Conservation (phyloP, 1,140 invertebrate genomes). For the Plodia interpunctella region DNA sequence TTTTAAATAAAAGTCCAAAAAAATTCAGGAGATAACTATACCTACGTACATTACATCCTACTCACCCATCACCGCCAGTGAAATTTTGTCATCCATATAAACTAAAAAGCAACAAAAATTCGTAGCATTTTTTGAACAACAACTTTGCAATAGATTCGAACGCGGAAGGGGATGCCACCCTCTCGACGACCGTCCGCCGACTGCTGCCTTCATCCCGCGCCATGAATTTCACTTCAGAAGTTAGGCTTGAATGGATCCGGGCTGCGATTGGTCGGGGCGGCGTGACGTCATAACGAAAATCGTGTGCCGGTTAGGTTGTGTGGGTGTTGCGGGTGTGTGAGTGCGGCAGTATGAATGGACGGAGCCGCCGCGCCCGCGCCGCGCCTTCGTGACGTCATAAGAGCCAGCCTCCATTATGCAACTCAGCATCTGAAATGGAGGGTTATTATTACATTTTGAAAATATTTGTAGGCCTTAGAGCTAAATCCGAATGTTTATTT, state of each 20-base stretch:
- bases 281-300: slow-evolving; percentile 71
- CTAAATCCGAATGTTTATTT: background rate
- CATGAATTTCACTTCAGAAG: slow-evolving; percentile 70
- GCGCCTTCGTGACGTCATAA: slow-evolving; percentile 65
- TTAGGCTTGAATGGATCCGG: slow-evolving; percentile 71
- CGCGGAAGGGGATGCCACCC: slow-evolving; percentile 17
- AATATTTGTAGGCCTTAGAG: slow-evolving; percentile 9
- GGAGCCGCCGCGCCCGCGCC: slow-evolving; percentile 60
- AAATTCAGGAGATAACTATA: background rate
- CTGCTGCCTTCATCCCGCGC: slow-evolving; percentile 55
- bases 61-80: slow-evolving; percentile 25
- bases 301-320: slow-evolving; percentile 35
- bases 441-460: slow-evolving; percentile 52
- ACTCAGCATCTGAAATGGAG: slow-evolving; percentile 48
- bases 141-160: slow-evolving; percentile 1
- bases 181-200: slow-evolving; percentile 48
- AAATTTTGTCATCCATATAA: slow-evolving; percentile 1
- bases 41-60: slow-evolving; percentile 12
- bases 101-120: slow-evolving; percentile 8
- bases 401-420: slow-evolving; percentile 56
- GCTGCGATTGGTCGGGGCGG: slow-evolving; percentile 53
- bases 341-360: slow-evolving; percentile 57
- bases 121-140: background rate
- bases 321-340: slow-evolving; percentile 33
- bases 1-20: background rate